Evolutionary conservation across 1,140 invertebrate genomes (phyloP), one percentile per base, ranked within the genome.

Genomic region (Bradynema listronoti): DNA sequence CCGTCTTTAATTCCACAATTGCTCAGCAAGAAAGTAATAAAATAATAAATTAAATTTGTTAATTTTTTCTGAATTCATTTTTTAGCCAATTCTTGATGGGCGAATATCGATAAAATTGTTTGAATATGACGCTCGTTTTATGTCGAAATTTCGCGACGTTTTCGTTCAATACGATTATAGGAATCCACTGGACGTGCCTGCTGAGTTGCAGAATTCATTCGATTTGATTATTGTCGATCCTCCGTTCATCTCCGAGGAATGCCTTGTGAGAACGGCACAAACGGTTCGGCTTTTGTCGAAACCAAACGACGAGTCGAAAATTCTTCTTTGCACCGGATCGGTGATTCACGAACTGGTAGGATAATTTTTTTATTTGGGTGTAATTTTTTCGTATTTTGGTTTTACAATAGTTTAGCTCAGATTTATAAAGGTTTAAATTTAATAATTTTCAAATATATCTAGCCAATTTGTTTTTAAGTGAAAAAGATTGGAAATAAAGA

Each of bases 201-300:
- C 79, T 57, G 81, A 86, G 0, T 80, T 85, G 29, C 63, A 80
- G 14, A 61, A 75, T 16, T 77, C 78, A 24, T 95, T 87, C 81
- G 88, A 93, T 79, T 69, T 95, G 16, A 86, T 96, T 1, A 82
- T 95, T 53, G 88, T 87, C 0, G 91, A 96, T 82, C 91, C 92
- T 9, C 92, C 92, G 9, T 95, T 93, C 80, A 80, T 96, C 4
- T 88, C 89, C 0, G 86, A 90, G 66, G 91, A 95, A 80, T 96
- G 92, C 81, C 82, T 94, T 16, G 84, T 84, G 1, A 93, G 93
- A 81, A 87, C 85, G 25, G 83, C 88, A 0, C 58, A 78, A 34
- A 90, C 91, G 0, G 84, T 93, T 4, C 86, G 85, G 65, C 84
- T 84, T 66, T 73, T 95, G 42, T 78, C 85, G 0, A 88, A 88